Evolutionary conservation across 2,113 vertebrate genomes (phyloP), one percentile per base, ranked within the genome.

Genomic region (Australoheros scitulus): DNA sequence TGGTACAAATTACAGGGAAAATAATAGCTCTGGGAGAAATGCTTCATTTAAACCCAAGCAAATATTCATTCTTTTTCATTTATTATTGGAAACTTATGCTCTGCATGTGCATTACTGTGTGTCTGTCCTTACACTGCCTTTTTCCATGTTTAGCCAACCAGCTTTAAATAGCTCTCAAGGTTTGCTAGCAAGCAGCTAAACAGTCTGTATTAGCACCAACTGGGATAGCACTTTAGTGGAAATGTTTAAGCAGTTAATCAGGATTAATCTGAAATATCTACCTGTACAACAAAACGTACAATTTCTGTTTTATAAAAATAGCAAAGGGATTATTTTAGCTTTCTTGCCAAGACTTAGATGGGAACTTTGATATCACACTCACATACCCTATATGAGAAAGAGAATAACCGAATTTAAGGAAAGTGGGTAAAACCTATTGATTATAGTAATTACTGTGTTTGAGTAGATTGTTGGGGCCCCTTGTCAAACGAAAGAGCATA

Each of bases 381-480:
- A 47, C 13, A 1, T 47, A 47, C 13, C 43, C 13, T 29, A 52
- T 52, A 72, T 14, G 20, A 34, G 43, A 32, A 72, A 55, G 20
- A 55, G 47, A 52, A 72, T 8, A 55, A 55, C 1, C 47, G n/a
- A 52, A 72, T 32, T 55, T 55, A 34, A 76, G 32, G 24, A 18
- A 58, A 57, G 3, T 10, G 22, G 64, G 61, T 72, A 32, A 50
- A 72, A 43, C 26, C 47, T 72, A 72, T 55, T 32, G 68, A 72
- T 72, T 55, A 55, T 55, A 72, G 11, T 59, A 74, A 75, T 65
- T 52, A 60, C 26, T 80, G 11, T 50, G 72, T 85, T 82, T 2
- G 11, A 77, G n/a, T 10, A 22, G 55, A 59, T 85, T 60, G 18
- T 68, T 61, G 24, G 56, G n/a, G 36, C 43, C 15, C 0, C 5